Percentiles rank a stretch among this genome's conserved stretches.
Evolutionary conservation across 2,888 invertebrate species (phyloP).

Genomic region (Cantharis nigra): DNA sequence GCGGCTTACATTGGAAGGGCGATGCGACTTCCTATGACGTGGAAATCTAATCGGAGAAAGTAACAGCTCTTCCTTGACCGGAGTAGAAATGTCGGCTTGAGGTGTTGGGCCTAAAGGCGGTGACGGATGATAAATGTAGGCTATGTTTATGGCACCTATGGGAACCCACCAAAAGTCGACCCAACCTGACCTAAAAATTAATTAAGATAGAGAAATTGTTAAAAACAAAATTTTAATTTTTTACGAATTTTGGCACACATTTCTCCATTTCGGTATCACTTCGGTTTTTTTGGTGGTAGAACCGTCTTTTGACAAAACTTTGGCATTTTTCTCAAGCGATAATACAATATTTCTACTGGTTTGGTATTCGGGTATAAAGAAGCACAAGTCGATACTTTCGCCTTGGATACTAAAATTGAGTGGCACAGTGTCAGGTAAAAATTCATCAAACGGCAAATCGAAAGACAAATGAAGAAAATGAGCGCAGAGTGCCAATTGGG

Average conservation of each 20-base stretch:
- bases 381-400: constrained; percentile 87
- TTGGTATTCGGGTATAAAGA: constrained; percentile 90
- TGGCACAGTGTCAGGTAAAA: constrained; percentile 86
- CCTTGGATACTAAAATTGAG: constrained; percentile 94
- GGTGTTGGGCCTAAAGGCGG: constrained; percentile 87
- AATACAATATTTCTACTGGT: constrained; percentile 82
- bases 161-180: constrained; percentile 96
- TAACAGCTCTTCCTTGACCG: constrained; percentile 91
- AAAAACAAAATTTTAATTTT: neutral
- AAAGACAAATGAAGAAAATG: constrained; percentile 92
- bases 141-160: constrained; percentile 88
- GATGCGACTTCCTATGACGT: constrained; percentile 59
- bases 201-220: neutral
- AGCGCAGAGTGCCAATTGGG: constrained; percentile 92
- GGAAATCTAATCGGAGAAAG: constrained; percentile 91
- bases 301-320: constrained; percentile 79
- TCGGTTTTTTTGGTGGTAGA: constrained; percentile 61
- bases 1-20: constrained; percentile 44
- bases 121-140: constrained; percentile 90
- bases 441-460: constrained; percentile 92
- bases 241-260: constrained; percentile 72
- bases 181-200: constrained; percentile 70
- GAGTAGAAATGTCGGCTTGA: constrained; percentile 91
- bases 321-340: constrained; percentile 86
- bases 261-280: constrained; percentile 74